phyloP scores from a whole-genome alignment of 2,113 vertebrate species.

The Leucoraja erinaceus region DNA sequence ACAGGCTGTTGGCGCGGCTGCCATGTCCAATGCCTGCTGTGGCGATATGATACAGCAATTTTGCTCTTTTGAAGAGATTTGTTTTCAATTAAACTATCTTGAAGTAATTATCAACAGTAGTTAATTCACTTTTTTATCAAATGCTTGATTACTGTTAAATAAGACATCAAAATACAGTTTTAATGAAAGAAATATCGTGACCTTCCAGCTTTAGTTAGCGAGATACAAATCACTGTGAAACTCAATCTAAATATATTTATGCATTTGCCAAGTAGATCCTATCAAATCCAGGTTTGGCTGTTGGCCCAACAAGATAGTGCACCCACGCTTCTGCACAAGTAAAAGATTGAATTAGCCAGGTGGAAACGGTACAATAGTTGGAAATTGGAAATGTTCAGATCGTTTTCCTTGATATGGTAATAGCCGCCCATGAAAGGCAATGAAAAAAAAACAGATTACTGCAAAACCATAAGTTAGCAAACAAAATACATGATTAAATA shows the following conservation, averaged over 20 bases:
- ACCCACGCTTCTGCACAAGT: conserved; percentile 47
- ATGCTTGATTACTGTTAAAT: background rate
- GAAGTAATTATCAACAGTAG: background rate
- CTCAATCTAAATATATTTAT: conserved; percentile 35
- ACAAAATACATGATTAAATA: background rate
- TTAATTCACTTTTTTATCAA: background rate
- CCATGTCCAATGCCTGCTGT: no score
- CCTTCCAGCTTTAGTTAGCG: background rate
- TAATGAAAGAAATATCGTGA: background rate
- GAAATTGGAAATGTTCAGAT: conserved; percentile 19
- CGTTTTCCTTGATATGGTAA: conserved; percentile 34
- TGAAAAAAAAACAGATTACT: background rate
- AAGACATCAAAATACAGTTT: background rate
- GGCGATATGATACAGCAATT: background rate
- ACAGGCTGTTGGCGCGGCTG: no score
- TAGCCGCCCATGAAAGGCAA: background rate
- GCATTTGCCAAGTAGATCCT: conserved; percentile 59
- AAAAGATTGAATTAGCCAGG: conserved; percentile 55
- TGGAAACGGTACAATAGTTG: conserved; percentile 36
- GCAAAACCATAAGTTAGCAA: background rate
- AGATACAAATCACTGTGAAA: background rate
- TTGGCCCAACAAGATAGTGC: conserved; percentile 49
- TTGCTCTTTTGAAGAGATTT: background rate
- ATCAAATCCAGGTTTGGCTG: conserved; percentile 56
- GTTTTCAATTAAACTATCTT: background rate